Evolutionary conservation across 2,888 invertebrate species (phyloP), one percentile per base, ranked within the genome.

Genomic region (Deladenus siricidicola): DNA sequence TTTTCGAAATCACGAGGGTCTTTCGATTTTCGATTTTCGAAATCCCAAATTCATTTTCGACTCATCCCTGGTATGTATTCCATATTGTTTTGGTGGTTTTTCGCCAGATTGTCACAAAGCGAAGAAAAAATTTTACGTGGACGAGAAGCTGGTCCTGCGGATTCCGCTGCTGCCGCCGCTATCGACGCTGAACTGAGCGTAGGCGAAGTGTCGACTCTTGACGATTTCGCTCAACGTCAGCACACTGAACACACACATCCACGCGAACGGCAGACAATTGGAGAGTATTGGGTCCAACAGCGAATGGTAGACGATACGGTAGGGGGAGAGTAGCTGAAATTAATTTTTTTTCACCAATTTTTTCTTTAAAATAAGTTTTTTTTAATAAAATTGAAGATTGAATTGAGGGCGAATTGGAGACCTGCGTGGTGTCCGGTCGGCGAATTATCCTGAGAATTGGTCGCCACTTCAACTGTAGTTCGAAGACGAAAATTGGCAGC

Each of bases 231-330:
- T 67, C 6, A 77, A 64, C 0, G 77, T 77, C 6, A 76, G 59
- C 24, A 78, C 53, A 2, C 74, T 74, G 60, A 77, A 77, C 14
- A 75, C 49, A 39, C 67, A 68, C 77, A 77, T 77, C 67, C 69
- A 71, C 2, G 69, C 39, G 56, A 77, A 78, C 10, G 77, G 77
- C 4, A 76, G 49, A 42, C 78, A 63, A 62, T 77, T 72, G 39
- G 70, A 68, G 4, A 77, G 52, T 21, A 78, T 58, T 10, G 78
- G 78, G 47, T 77, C 75, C 51, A 78, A 52, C 10, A 78, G 62
- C 1, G 78, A 69, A 48, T 77, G 75, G 56, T 78, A 78, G 24
- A 74, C 64, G 43, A 77, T 66, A 2, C 78, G 74, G 62, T 77
- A 77, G 6, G 70, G 68, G 1, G 74, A 72, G 3, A 76, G 66